phyloP scores from a whole-genome alignment of 2,113 vertebrate species.

The Cyprinodon variegatus region DNA sequence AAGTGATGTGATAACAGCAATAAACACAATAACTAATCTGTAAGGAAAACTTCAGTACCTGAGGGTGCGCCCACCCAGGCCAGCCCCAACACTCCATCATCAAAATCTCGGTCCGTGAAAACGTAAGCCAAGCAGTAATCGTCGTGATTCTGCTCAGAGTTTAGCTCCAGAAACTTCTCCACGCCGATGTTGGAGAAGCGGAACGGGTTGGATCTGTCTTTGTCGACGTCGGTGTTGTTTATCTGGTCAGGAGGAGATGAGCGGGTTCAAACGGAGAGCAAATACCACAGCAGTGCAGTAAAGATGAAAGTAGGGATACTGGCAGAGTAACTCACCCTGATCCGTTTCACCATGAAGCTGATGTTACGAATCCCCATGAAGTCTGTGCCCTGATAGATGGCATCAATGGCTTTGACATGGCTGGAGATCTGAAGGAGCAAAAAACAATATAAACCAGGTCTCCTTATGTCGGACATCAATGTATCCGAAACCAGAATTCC shows the following conservation, averaged over 20 bases:
- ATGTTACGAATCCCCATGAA: constrained; percentile 98
- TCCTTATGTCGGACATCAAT: not conserved
- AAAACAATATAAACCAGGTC: not conserved
- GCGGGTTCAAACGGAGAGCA: constrained; percentile 4
- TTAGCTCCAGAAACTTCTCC: constrained; percentile 97
- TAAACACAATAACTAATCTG: not conserved
- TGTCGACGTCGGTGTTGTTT: constrained; percentile 92
- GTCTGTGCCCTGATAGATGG: constrained; percentile 98
- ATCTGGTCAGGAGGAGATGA: constrained; percentile 77
- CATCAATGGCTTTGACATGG: constrained; percentile 97
- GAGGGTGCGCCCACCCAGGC: constrained; percentile 98
- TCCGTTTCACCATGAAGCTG: constrained; percentile 99
- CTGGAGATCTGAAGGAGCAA: constrained; percentile 88
- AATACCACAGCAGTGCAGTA: not conserved
- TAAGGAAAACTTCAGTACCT: constrained; percentile 78
- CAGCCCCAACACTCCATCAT: constrained; percentile 95
- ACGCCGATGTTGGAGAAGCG: constrained; percentile 98
- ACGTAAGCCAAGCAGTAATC: constrained; percentile 99
- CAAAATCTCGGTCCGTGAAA: constrained; percentile 98
- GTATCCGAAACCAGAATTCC: too few relatives aligned
- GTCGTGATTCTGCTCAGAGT: constrained; percentile 98
- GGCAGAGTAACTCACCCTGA: constrained; percentile 78
- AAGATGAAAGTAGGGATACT: not conserved
- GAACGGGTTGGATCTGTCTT: constrained; percentile 92
- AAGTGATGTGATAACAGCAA: too few relatives aligned